Percentiles rank a stretch among this genome's conserved stretches.
Evolutionary conservation across 2,888 invertebrate genomes (phyloP).

Genomic region (Hydroisotoma schaefferi): DNA sequence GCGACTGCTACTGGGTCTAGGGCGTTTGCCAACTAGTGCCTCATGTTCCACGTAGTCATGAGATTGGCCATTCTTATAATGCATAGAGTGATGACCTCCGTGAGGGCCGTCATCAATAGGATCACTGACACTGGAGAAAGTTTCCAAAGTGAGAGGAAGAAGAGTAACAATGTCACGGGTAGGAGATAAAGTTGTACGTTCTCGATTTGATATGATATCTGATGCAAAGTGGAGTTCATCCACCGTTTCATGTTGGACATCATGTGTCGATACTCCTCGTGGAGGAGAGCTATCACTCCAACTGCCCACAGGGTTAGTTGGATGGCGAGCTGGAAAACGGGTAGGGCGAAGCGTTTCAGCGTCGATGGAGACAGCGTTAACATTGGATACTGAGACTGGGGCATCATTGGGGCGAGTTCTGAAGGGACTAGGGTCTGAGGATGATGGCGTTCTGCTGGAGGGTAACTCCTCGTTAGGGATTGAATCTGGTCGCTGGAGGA

Average conservation of each 20-base stretch:
- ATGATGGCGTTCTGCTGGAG: slow-evolving; percentile 12
- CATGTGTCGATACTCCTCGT: slow-evolving; percentile 29
- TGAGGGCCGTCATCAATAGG: slow-evolving; percentile 35
- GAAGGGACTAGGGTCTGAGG: not conserved
- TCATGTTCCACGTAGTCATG: slow-evolving; percentile 44
- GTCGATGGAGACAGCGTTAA: not conserved
- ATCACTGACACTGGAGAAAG: slow-evolving; percentile 47
- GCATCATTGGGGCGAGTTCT: slow-evolving; percentile 10
- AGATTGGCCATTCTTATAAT: slow-evolving; percentile 46
- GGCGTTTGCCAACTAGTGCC: slow-evolving; percentile 6
- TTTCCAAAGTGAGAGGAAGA: slow-evolving; percentile 49
- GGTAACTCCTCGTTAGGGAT: not conserved
- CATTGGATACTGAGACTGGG: not conserved
- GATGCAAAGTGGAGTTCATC: slow-evolving; percentile 43
- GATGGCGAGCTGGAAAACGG: slow-evolving; percentile 36
- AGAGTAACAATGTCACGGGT: slow-evolving; percentile 45
- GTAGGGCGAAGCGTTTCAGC: slow-evolving; percentile 16
- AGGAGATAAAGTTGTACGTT: slow-evolving; percentile 47
- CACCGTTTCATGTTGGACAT: slow-evolving; percentile 37
- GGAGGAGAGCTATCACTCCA: slow-evolving; percentile 25
- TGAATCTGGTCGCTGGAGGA: too few relatives aligned
- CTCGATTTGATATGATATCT: slow-evolving; percentile 44
- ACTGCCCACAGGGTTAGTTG: slow-evolving; percentile 13
- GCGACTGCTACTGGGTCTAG: slow-evolving; percentile 14
- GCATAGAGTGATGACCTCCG: slow-evolving; percentile 45